Percentiles rank a stretch among this genome's conserved stretches.
phyloP scores from a whole-genome alignment of 2,797 vertebrate species.

The Stomatorhinus walkeri region DNA sequence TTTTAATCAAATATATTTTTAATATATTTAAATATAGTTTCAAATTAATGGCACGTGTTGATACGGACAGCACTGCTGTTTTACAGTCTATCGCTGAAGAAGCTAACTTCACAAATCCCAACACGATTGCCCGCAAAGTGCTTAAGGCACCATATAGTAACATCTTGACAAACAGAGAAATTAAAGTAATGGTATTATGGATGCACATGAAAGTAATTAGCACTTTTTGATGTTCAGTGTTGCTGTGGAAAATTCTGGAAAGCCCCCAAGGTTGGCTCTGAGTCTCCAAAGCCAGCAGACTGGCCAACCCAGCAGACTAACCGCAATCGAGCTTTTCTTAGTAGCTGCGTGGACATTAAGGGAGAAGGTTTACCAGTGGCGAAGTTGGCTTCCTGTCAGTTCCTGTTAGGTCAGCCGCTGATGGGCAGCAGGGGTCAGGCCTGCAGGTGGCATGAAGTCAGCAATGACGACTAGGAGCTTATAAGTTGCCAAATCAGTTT shows the following conservation, averaged over 20 bases:
- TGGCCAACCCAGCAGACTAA: not conserved
- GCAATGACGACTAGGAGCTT: not conserved
- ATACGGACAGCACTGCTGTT: not conserved
- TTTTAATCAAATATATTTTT: not conserved
- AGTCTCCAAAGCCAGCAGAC: not conserved
- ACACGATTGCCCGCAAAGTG: not conserved
- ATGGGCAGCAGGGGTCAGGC: not conserved
- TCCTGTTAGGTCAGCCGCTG: not conserved
- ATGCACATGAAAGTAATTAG: not conserved
- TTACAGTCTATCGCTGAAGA: not conserved
- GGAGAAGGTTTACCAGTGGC: not conserved
- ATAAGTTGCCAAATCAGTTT: not conserved
- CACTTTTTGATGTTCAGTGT: not conserved
- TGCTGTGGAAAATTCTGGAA: not conserved
- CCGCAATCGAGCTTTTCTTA: not conserved
- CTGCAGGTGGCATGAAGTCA: not conserved
- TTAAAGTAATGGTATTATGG: not conserved
- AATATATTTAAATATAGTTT: not conserved
- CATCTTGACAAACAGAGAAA: slow-evolving; percentile 1
- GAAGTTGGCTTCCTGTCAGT: not conserved
- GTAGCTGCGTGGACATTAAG: not conserved
- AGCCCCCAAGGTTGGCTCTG: not conserved
- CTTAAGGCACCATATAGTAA: not conserved
- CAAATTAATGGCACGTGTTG: not conserved
- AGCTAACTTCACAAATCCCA: not conserved